A percentile compares a stretch with the other conserved stretches of the same genome.
Evolutionary conservation across 2,888 invertebrate genomes (phyloP).

Genomic region (Dryobotodes eremita): DNA sequence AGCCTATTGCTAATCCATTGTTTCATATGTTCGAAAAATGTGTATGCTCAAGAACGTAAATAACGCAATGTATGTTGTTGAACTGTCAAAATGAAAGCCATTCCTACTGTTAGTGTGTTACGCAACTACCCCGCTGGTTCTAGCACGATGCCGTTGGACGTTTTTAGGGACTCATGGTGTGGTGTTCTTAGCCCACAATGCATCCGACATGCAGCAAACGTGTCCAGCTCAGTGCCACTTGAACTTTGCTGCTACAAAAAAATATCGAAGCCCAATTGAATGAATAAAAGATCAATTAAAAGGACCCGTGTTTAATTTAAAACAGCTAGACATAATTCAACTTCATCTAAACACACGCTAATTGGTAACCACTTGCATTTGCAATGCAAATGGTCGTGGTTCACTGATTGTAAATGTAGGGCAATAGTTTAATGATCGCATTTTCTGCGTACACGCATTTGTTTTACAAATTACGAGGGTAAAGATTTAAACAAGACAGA

Average conservation of each 20-base stretch:
- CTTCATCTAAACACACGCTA: slow-evolving; percentile 30
- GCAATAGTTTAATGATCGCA: slow-evolving; percentile 36
- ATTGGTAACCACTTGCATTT: slow-evolving; percentile 40
- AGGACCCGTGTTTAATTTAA: slow-evolving; percentile 9
- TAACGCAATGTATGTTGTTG: no score
- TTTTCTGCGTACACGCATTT: slow-evolving; percentile 32
- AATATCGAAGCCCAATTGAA: background rate
- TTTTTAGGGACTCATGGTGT: no score
- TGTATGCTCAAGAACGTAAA: no score
- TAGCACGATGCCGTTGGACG: no score
- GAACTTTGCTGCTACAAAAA: background rate
- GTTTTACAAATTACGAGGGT: slow-evolving; percentile 16
- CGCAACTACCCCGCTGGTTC: no score
- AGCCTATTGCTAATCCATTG: no score
- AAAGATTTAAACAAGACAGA: background rate
- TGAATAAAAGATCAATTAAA: slow-evolving; percentile 9
- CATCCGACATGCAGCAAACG: no score
- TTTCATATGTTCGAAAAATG: no score
- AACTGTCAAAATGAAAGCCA: no score
- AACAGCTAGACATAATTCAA: slow-evolving; percentile 9
- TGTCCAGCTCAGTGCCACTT: no score
- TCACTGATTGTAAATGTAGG: slow-evolving; percentile 49
- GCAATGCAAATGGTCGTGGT: slow-evolving; percentile 42
- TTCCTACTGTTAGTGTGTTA: no score
- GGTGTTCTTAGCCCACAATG: no score